phyloP scores from a whole-genome alignment of 2,113 vertebrate species.

The Hipposideros armiger region DNA sequence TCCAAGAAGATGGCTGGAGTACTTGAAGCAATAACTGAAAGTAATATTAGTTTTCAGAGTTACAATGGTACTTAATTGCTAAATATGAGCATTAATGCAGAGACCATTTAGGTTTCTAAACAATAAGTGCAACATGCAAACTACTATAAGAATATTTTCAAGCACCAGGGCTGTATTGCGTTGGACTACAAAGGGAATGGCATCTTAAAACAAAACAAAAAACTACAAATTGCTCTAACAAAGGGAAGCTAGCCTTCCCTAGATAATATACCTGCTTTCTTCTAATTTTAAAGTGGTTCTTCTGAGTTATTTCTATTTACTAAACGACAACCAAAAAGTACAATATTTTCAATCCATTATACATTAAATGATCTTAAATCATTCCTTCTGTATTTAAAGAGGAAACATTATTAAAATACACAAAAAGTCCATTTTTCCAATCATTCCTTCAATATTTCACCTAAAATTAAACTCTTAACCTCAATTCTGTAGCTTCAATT shows the following conservation, averaged over 20 bases:
- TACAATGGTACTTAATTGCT: not conserved
- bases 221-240: not conserved
- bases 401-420: constrained; percentile 15
- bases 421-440: constrained; percentile 6
- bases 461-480: constrained; percentile 32
- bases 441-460: not conserved
- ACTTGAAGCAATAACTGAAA: not conserved
- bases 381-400: not conserved
- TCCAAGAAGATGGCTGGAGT: not conserved
- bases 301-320: constrained; percentile 10
- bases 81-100: not conserved
- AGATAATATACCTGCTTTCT: not conserved
- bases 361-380: constrained; percentile 10
- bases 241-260: not conserved
- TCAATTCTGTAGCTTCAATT: not conserved
- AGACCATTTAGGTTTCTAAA: not conserved
- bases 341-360: constrained; percentile 27
- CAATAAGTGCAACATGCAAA: not conserved
- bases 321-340: not conserved
- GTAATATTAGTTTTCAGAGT: not conserved
- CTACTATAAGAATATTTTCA: not conserved
- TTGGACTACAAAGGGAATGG: not conserved
- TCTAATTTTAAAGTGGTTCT: constrained; percentile 1
- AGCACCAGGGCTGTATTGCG: not conserved
- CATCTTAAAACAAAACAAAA: not conserved